Percentiles rank a stretch among this genome's conserved stretches.
These are phyloP conservation scores for Maccullochella peelii DNA, from an alignment of 2,113 vertebrate species.

Conservation along the genomic window DNA sequence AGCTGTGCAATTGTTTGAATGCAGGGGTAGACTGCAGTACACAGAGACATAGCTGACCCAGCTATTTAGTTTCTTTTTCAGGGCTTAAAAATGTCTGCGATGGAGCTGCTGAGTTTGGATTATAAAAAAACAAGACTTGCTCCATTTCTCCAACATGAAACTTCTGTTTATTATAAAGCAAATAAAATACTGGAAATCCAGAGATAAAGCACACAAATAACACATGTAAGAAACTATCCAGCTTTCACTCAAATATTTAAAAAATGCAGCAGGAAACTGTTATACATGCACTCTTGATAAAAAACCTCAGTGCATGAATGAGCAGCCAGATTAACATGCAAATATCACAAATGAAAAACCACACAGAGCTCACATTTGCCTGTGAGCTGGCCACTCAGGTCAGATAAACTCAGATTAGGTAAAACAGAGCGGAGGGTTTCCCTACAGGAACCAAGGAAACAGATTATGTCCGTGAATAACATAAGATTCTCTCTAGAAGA, in stretches of 20 bases:
- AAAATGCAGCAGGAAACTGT: not conserved
- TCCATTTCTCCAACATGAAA: not conserved
- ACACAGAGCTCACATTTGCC: constrained; percentile 38
- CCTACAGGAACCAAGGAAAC: not conserved
- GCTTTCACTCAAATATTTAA: not conserved
- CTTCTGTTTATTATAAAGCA: not conserved
- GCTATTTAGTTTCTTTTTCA: constrained; percentile 16
- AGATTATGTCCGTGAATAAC: not conserved
- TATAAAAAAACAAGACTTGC: not conserved
- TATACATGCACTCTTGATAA: not conserved
- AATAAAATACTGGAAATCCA: not conserved
- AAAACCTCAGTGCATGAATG: not conserved
- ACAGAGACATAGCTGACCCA: constrained; percentile 11
- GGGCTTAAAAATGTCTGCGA: not conserved
- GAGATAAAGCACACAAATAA: not conserved
- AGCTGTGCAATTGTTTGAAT: constrained; percentile 10
- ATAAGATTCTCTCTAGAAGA: not conserved
- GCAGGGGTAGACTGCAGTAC: constrained; percentile 15
- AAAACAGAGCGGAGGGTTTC: not conserved
- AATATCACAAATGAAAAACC: constrained; percentile 3
- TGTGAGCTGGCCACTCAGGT: not conserved
- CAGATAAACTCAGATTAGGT: constrained; percentile 20
- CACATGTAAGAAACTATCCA: not conserved
- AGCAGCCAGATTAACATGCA: constrained; percentile 13
- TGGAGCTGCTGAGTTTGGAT: not conserved